Evolutionary conservation across 2,888 invertebrate species (phyloP).

Genomic region (Ectropis crepuscularia): DNA sequence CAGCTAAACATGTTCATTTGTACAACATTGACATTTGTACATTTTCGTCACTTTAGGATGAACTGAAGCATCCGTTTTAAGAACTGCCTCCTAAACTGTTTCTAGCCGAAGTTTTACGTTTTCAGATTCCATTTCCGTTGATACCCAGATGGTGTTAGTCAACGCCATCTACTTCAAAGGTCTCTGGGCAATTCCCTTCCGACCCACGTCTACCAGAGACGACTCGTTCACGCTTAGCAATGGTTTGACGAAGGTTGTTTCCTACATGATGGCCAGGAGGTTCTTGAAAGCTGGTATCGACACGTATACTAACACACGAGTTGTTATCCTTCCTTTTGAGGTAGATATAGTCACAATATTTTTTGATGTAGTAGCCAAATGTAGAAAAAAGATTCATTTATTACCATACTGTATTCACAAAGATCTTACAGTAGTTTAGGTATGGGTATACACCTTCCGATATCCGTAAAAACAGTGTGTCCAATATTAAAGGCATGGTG

Average conservation of each 20-base stretch:
- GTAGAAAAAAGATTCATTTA: background rate
- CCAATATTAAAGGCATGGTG: too few species aligned
- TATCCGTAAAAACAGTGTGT: too few species aligned
- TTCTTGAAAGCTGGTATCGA: slow-evolving; percentile 83
- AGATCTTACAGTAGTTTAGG: too few species aligned
- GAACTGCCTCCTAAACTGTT: background rate
- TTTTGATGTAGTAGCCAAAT: background rate
- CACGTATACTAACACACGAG: slow-evolving; percentile 80
- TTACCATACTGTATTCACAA: too few species aligned
- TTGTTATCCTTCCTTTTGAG: slow-evolving; percentile 87
- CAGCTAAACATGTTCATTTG: too few species aligned
- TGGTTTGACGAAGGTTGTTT: slow-evolving; percentile 68
- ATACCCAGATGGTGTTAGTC: slow-evolving; percentile 85
- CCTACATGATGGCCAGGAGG: slow-evolving; percentile 86
- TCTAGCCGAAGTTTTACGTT: slow-evolving; percentile 22
- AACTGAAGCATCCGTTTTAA: too few species aligned
- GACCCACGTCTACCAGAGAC: slow-evolving; percentile 76
- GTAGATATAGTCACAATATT: slow-evolving; percentile 62
- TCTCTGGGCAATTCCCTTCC: slow-evolving; percentile 87
- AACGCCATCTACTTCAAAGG: slow-evolving; percentile 91
- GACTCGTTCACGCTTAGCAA: slow-evolving; percentile 82
- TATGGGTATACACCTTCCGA: too few species aligned
- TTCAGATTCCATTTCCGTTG: slow-evolving; percentile 67
- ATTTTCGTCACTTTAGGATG: too few species aligned
- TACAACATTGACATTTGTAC: too few species aligned